Conservation (phyloP, 1,140 invertebrate species). For the Drosophila mojavensis region DNA sequence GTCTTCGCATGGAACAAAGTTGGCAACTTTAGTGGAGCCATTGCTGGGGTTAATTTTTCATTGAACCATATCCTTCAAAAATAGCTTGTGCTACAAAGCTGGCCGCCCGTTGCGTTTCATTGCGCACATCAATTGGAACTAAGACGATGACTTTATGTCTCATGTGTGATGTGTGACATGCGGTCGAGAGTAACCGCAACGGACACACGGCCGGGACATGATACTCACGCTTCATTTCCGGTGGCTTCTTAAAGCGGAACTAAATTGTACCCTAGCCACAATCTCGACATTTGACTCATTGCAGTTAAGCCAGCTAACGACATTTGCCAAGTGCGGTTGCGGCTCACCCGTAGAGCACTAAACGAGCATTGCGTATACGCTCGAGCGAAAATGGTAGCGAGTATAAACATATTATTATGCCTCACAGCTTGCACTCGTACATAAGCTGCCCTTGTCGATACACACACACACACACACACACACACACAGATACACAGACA, state of each 20-base stretch:
- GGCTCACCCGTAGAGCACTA: background rate
- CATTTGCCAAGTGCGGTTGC: slow-evolving; percentile 22
- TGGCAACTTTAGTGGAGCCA: slow-evolving; percentile 20
- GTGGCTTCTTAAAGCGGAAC: slow-evolving; percentile 51
- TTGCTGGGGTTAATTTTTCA: slow-evolving; percentile 57
- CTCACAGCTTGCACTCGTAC: slow-evolving; percentile 4
- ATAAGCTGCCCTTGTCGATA: background rate
- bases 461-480: too few relatives aligned
- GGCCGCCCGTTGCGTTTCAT: slow-evolving; percentile 48
- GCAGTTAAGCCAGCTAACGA: slow-evolving; percentile 44
- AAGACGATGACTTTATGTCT: slow-evolving; percentile 45
- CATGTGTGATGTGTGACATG: slow-evolving; percentile 39
- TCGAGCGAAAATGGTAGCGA: slow-evolving; percentile 14
- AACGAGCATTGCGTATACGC: background rate
- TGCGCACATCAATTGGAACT: slow-evolving; percentile 53
- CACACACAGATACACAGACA: background rate
- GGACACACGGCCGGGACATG: slow-evolving; percentile 7
- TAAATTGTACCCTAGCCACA: slow-evolving; percentile 42
- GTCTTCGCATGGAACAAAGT: slow-evolving; percentile 17
- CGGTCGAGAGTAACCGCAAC: slow-evolving; percentile 15
- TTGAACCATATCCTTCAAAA: slow-evolving; percentile 41
- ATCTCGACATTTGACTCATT: slow-evolving; percentile 34
- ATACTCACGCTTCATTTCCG: slow-evolving; percentile 54
- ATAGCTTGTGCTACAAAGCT: slow-evolving; percentile 22
- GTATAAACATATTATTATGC: slow-evolving; percentile 49